Evolutionary conservation across 2,888 invertebrate species (phyloP).

Genomic region (Microctonus brassicae): DNA sequence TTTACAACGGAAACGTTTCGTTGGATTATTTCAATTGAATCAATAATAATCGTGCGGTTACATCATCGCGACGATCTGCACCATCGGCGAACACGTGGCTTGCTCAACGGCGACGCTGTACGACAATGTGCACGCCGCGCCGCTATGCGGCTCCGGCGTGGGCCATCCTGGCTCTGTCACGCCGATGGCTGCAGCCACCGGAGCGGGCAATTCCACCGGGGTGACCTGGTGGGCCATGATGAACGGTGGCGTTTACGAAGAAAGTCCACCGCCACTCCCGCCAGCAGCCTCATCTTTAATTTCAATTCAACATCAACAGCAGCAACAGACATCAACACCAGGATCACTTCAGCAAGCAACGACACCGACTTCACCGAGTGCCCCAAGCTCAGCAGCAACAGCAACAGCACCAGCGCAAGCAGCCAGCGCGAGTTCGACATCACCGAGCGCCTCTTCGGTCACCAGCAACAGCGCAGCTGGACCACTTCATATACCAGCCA

Average conservation of each 20-base stretch:
- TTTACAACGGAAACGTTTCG: slow-evolving; percentile 36
- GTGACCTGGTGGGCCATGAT: slow-evolving; percentile 88
- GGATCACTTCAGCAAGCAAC: slow-evolving; percentile 72
- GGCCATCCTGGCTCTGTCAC: slow-evolving; percentile 69
- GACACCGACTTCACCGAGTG: slow-evolving; percentile 71
- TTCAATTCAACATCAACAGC: slow-evolving; percentile 65
- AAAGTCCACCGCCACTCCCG: slow-evolving; percentile 73
- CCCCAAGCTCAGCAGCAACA: slow-evolving; percentile 63
- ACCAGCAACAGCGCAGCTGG: slow-evolving; percentile 80
- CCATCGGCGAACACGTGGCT: slow-evolving; percentile 82
- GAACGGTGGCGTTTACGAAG: slow-evolving; percentile 86
- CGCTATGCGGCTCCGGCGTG: slow-evolving; percentile 72
- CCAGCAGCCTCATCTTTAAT: slow-evolving; percentile 69
- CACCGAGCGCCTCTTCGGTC: slow-evolving; percentile 72
- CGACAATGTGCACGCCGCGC: slow-evolving; percentile 83
- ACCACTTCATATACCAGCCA: slow-evolving; percentile 90
- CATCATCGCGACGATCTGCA: slow-evolving; percentile 74
- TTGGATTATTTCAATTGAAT: slow-evolving; percentile 44
- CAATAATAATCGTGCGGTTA: slow-evolving; percentile 56
- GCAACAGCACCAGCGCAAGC: slow-evolving; percentile 68
- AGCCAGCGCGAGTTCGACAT: slow-evolving; percentile 79
- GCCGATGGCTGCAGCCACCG: slow-evolving; percentile 77
- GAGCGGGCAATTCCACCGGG: slow-evolving; percentile 87
- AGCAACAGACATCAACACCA: slow-evolving; percentile 56
- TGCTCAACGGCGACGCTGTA: slow-evolving; percentile 87